These are phyloP conservation scores for Branchipolynoe longqiensis DNA, from an alignment of 2,888 invertebrate species.

Conservation along the genomic window DNA sequence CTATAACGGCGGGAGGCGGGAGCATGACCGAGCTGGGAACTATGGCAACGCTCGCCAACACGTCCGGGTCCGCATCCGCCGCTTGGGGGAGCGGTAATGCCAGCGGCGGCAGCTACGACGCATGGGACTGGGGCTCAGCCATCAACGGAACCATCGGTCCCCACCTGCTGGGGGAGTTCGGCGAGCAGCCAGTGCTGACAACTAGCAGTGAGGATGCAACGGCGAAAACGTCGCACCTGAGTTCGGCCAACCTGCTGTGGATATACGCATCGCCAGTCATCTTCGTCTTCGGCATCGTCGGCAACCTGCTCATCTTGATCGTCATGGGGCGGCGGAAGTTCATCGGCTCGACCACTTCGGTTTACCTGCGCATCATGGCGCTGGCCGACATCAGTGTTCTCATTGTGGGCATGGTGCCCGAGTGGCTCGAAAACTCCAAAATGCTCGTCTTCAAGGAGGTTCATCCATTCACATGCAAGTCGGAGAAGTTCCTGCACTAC, in stretches of 20 bases:
- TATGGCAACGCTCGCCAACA: too few relatives aligned
- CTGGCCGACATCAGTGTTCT: slow-evolving; percentile 67
- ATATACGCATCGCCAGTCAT: slow-evolving; percentile 67
- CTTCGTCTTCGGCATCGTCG: slow-evolving; percentile 66
- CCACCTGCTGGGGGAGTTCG: background rate
- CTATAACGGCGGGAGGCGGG: too few relatives aligned
- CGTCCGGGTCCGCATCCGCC: too few relatives aligned
- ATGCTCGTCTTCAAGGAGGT: slow-evolving; percentile 63
- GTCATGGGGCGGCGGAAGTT: slow-evolving; percentile 66
- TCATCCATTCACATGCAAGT: slow-evolving; percentile 70
- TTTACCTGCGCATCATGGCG: slow-evolving; percentile 68
- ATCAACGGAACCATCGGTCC: slow-evolving; percentile 6
- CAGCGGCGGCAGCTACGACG: too few relatives aligned
- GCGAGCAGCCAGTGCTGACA: background rate
- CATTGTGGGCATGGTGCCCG: slow-evolving; percentile 69
- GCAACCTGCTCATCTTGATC: slow-evolving; percentile 67
- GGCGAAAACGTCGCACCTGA: background rate
- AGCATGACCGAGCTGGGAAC: too few relatives aligned
- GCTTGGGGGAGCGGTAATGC: too few relatives aligned
- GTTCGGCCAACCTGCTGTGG: slow-evolving; percentile 65
- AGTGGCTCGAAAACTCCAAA: slow-evolving; percentile 66
- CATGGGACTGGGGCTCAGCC: too few relatives aligned
- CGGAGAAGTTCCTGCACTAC: slow-evolving; percentile 77
- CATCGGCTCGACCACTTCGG: slow-evolving; percentile 67
- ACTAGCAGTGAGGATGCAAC: background rate